A percentile compares a stretch with the other conserved stretches of the same genome.
Evolutionary conservation across 1,140 invertebrate genomes (phyloP).

Genomic region (Lanistes nyassanus): DNA sequence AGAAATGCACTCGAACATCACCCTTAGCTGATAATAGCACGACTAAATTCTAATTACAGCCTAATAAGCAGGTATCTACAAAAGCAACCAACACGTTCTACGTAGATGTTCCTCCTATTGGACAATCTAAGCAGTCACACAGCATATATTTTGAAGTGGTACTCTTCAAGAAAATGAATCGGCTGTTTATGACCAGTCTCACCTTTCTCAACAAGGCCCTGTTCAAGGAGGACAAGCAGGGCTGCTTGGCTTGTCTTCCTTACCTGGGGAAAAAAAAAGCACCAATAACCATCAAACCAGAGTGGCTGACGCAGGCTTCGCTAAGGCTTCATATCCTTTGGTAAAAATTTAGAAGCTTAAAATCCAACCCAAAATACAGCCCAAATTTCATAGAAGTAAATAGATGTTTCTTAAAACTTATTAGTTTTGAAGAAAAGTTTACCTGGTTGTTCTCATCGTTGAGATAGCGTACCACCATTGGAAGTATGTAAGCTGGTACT

Average conservation of each 20-base stretch:
- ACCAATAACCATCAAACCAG: too few relatives aligned
- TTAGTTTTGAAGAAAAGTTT: neutral
- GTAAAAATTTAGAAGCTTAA: neutral
- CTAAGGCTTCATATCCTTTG: neutral
- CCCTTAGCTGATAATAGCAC: too few relatives aligned
- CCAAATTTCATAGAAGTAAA: neutral
- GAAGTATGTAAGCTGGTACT: conserved; percentile 71
- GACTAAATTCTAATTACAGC: too few relatives aligned
- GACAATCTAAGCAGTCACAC: too few relatives aligned
- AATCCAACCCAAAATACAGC: neutral
- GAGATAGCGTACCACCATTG: conserved; percentile 73
- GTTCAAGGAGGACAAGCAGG: conserved; percentile 74
- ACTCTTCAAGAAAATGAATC: too few relatives aligned
- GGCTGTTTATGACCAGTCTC: conserved; percentile 25
- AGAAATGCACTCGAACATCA: too few relatives aligned
- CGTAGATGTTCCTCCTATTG: too few relatives aligned
- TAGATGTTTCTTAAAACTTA: neutral
- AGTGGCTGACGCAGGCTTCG: neutral
- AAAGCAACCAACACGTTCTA: too few relatives aligned
- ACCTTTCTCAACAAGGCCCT: conserved; percentile 71
- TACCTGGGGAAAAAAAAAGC: conserved; percentile 68
- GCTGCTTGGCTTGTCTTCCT: conserved; percentile 74
- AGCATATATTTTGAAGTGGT: too few relatives aligned
- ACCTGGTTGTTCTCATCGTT: conserved; percentile 74
- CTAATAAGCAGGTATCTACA: too few relatives aligned